Conservation (phyloP, 2,113 vertebrate species). For the Xiphorhynchus elegans region DNA sequence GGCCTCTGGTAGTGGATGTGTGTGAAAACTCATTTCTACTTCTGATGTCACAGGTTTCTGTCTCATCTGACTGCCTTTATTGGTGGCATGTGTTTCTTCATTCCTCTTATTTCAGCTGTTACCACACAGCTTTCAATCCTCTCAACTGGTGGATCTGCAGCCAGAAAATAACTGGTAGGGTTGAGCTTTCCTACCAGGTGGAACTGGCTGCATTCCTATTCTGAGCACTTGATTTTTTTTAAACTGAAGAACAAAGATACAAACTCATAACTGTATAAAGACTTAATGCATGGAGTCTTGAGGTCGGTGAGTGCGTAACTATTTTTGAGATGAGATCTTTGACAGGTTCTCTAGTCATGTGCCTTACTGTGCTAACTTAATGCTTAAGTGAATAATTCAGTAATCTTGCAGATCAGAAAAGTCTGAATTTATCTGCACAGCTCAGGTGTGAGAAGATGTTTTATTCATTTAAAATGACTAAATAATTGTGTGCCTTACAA, state of each 20-base stretch:
- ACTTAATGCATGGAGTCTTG: neutral
- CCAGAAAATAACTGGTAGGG: neutral
- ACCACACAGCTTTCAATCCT: neutral
- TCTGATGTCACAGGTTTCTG: neutral
- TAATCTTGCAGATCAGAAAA: neutral
- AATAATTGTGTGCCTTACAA: neutral
- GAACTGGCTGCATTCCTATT: neutral
- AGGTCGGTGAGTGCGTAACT: neutral
- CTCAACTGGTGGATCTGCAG: neutral
- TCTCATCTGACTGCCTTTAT: neutral
- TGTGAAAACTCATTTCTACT: neutral
- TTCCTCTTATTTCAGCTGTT: neutral
- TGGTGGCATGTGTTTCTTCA: neutral
- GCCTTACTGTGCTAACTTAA: neutral
- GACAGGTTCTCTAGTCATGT: neutral
- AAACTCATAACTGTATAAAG: neutral
- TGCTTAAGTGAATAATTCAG: neutral
- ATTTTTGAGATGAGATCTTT: neutral
- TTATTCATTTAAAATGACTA: neutral
- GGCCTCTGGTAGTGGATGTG: neutral
- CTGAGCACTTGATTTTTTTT: neutral
- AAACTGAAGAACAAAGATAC: neutral
- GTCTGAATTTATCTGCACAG: neutral
- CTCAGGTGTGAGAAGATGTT: neutral
- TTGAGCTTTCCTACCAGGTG: neutral